Percentiles rank a stretch among this genome's conserved stretches.
These are phyloP conservation scores for Plectrocnemia conspersa DNA, from an alignment of 1,140 invertebrate species.

Conservation along the genomic window DNA sequence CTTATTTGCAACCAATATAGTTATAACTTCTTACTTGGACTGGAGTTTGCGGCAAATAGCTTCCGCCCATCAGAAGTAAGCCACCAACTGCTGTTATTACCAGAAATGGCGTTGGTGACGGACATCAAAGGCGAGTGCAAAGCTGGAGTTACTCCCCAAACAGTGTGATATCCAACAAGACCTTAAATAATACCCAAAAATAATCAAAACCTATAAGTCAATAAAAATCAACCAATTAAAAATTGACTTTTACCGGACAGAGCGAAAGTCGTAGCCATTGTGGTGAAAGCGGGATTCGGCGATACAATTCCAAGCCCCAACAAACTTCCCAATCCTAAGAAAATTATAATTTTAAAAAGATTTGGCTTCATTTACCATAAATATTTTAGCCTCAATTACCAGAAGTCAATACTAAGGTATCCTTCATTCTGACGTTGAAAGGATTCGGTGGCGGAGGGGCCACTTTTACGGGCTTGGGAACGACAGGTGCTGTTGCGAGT, in stretches of 20 bases:
- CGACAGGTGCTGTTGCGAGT: slow-evolving; percentile 46
- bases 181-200: slow-evolving; percentile 50
- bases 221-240: too few relatives aligned
- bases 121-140: slow-evolving; percentile 90
- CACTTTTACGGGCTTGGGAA: slow-evolving; percentile 41
- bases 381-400: slow-evolving; percentile 47
- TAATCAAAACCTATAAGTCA: too few relatives aligned
- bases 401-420: slow-evolving; percentile 65
- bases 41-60: slow-evolving; percentile 60
- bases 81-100: slow-evolving; percentile 88
- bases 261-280: slow-evolving; percentile 82
- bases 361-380: not conserved
- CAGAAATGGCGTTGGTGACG: slow-evolving; percentile 89
- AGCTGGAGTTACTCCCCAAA: slow-evolving; percentile 88
- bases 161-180: slow-evolving; percentile 85
- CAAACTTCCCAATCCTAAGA: slow-evolving; percentile 61
- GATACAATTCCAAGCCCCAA: slow-evolving; percentile 69
- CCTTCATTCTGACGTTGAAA: slow-evolving; percentile 58
- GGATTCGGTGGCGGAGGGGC: slow-evolving; percentile 48
- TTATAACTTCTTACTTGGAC: slow-evolving; percentile 44
- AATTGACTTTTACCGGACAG: slow-evolving; percentile 64
- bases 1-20: too few relatives aligned
- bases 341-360: slow-evolving; percentile 15
- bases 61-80: slow-evolving; percentile 75
- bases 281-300: slow-evolving; percentile 78